Base-by-base conservation (phyloP, 1,140 invertebrate species). In the Formica selysi region DNA sequence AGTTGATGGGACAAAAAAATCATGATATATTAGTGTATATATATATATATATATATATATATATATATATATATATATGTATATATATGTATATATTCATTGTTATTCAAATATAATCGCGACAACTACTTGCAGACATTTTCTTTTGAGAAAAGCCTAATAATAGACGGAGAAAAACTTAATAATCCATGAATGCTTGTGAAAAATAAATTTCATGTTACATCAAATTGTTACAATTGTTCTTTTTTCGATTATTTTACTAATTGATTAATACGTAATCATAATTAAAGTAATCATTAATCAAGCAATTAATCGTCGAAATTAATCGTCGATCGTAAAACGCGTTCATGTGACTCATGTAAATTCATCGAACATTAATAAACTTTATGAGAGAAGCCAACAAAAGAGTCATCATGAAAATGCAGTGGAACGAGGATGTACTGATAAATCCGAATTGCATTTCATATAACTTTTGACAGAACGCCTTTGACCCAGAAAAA, bases 401-500 rank as follows among this genome's bases (percentile, higher is more conserved):
- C 41, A 22, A 68, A 79, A 44, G 3, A 22, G 36, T 36, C 8
- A 36, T 29, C 26, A 6, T 16, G 13, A 51, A 51, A 51, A 6
- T 32, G 11, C 26, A 10, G 2, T 22, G 2, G 16, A 79, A 51
- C 32, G 32, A 36, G 19, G 13, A 32, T 54, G 41, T 51, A 16
- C 16, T 32, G 41, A 51, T 79, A 36, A 68, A 68, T 70, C 64
- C 32, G 16, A 36, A 80, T 54, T 78, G 41, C 61, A 41, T 38
- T 68, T 68, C 48, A 26, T 80, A 38, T n/a, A 38, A 48, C 76
- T 68, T 51, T 79, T 6, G n/a, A 22, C 61, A 29, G n/a, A 78
- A 65, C 48, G 16, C 10, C n/a, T 51, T 51, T 70, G 76, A 80
- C 44, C 64, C 16, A 70, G 64, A 80, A 70, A 78, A 79, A 57